Evolutionary conservation across 2,797 vertebrate genomes (phyloP), one percentile per base, ranked within the genome.

Genomic region (Valencia hispanica): DNA sequence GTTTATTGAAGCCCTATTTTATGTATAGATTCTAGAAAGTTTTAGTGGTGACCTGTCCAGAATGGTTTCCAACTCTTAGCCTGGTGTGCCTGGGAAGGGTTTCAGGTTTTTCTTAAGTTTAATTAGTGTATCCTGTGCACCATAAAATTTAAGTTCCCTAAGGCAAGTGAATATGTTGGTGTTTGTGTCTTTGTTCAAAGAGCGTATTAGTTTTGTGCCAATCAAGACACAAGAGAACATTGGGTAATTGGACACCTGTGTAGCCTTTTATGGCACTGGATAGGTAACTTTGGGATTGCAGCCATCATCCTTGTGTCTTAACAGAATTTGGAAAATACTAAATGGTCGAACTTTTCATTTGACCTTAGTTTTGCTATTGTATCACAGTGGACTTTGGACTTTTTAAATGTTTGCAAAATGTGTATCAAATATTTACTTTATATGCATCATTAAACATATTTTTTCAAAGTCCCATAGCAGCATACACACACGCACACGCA

Each of bases 241-340:
- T 84, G 72, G 86, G 74, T 89, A 90, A 90, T 88, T 90, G 84
- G 84, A 81, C 84, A 86, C 79, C 82, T 81, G 73, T 83, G 87
- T 88, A 68, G 82, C 82, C 77, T 82, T 77, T 74, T 72, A 78
- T 90, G 87, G 82, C 81, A 83, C 77, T 86, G 14, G 55, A 79
- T 83, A 72, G 76, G 70, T 78, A 20, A 72, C 12, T 86, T 85
- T 89, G 89, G 87, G 87, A 84, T 75, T 27, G 30, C 68, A 89
- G 84, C 88, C 88, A 88, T 85, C 45, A 2, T 17, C 14, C 15
- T 59, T 17, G 5, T 59, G 15, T 17, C 32, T 59, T 30, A 14
- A 59, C 55, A 59, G 27, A 59, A 32, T 59, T 59, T 59, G 14
- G 27, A 59, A 17, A 11, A 59, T 59, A 6, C 30, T 32, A 59